phyloP scores from a whole-genome alignment of 2,888 invertebrate species.

The Xestobium rufovillosum region DNA sequence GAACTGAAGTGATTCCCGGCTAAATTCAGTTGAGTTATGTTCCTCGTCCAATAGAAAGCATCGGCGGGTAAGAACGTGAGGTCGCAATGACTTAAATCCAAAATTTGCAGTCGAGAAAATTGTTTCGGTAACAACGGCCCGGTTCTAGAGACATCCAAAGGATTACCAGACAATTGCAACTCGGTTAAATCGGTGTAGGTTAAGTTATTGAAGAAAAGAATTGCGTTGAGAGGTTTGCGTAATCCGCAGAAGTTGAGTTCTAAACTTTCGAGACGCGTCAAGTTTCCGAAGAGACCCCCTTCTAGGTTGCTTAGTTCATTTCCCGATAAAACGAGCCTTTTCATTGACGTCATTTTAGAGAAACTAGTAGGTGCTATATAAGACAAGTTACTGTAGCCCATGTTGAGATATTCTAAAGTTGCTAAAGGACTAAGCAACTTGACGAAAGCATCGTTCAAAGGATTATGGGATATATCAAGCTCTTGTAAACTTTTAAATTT shows the following conservation, averaged over 20 bases:
- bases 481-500: slow-evolving; percentile 58
- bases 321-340: slow-evolving; percentile 58
- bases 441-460: slow-evolving; percentile 60
- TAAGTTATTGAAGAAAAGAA: slow-evolving; percentile 58
- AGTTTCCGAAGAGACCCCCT: slow-evolving; percentile 58
- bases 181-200: slow-evolving; percentile 58
- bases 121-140: slow-evolving; percentile 58
- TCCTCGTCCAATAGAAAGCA: slow-evolving; percentile 54
- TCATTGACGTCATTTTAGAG: slow-evolving; percentile 60
- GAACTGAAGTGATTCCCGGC: slow-evolving; percentile 50
- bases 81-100: slow-evolving; percentile 61
- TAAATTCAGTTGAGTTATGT: slow-evolving; percentile 55
- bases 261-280: slow-evolving; percentile 57
- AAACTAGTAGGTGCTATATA: slow-evolving; percentile 59
- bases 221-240: slow-evolving; percentile 55
- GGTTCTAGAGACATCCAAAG: slow-evolving; percentile 51
- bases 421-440: slow-evolving; percentile 56
- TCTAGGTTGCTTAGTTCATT: slow-evolving; percentile 59
- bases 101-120: slow-evolving; percentile 53
- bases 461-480: slow-evolving; percentile 64
- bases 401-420: slow-evolving; percentile 60
- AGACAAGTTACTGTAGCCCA: slow-evolving; percentile 65
- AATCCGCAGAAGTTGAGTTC: slow-evolving; percentile 64
- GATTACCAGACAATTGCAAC: slow-evolving; percentile 61
- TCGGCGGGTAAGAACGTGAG: slow-evolving; percentile 52